Percentiles rank a stretch among this genome's conserved stretches.
phyloP scores from a whole-genome alignment of 2,888 invertebrate genomes.

The Andrena flavipes region DNA sequence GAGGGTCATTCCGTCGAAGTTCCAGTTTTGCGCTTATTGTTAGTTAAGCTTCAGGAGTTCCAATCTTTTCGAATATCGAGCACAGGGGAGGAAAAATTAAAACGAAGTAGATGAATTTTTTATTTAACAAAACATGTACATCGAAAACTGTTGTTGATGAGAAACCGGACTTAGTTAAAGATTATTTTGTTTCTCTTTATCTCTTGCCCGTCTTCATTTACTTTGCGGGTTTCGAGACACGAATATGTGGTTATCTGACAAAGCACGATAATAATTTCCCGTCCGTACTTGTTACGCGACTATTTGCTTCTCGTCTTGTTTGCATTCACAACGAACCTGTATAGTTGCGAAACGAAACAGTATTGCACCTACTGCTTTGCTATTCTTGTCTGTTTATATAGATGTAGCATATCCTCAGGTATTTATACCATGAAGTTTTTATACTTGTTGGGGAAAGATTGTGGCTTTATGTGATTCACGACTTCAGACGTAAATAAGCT shows the following conservation, averaged over 20 bases:
- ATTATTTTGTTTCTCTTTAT: not conserved
- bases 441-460: not conserved
- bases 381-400: slow-evolving; percentile 33
- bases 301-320: slow-evolving; percentile 27
- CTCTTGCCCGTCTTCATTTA: not conserved
- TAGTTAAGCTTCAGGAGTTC: no score
- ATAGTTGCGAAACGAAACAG: slow-evolving; percentile 9
- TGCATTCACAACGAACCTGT: slow-evolving; percentile 7
- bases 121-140: not conserved
- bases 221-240: not conserved
- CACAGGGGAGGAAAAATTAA: not conserved
- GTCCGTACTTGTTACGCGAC: slow-evolving; percentile 12
- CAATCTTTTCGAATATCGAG: not conserved
- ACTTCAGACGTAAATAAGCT: not conserved
- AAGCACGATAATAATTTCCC: slow-evolving; percentile 23
- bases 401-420: not conserved
- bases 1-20: no score
- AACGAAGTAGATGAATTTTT: not conserved
- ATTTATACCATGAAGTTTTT: slow-evolving; percentile 22
- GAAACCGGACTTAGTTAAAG: no score
- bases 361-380: not conserved
- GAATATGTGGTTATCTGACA: slow-evolving; percentile 2
- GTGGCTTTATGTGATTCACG: not conserved
- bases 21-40: no score
- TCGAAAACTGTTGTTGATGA: no score